phyloP scores from a whole-genome alignment of 2,797 vertebrate genomes.

The Gallinago solitaria region DNA sequence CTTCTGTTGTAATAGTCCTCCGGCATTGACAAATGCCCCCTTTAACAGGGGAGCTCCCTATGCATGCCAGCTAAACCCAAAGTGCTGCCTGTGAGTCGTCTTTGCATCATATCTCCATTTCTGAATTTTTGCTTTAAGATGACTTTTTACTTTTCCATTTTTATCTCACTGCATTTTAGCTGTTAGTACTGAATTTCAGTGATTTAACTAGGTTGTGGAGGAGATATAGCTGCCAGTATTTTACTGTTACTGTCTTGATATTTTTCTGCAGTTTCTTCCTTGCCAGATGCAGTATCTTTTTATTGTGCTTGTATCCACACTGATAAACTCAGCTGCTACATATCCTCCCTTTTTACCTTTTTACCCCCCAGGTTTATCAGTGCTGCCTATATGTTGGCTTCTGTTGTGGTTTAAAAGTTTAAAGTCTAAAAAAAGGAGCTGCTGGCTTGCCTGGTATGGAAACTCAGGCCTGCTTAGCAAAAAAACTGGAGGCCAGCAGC shows the following conservation, averaged over 20 bases:
- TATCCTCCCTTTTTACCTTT: neutral
- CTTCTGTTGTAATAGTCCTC: neutral
- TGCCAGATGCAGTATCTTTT: neutral
- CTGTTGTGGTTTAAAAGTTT: neutral
- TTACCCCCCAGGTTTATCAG: neutral
- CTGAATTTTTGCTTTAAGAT: neutral
- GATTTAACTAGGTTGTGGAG: neutral
- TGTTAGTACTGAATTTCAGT: neutral
- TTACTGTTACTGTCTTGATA: neutral
- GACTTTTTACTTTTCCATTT: neutral
- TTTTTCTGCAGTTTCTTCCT: neutral
- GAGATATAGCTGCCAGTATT: neutral
- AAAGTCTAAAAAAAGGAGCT: neutral
- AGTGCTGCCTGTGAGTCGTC: neutral
- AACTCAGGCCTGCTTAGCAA: neutral
- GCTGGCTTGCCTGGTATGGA: neutral
- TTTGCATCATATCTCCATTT: neutral
- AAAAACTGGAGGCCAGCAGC: neutral
- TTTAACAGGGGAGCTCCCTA: neutral
- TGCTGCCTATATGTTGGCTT: neutral
- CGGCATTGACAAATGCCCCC: neutral
- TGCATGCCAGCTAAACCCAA: neutral
- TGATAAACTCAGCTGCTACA: neutral
- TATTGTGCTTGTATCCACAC: neutral
- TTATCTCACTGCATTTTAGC: neutral